These are phyloP conservation scores for Heteractis magnifica DNA, from an alignment of 92 coral and sea anemone genomes.

Conservation along the genomic window DNA sequence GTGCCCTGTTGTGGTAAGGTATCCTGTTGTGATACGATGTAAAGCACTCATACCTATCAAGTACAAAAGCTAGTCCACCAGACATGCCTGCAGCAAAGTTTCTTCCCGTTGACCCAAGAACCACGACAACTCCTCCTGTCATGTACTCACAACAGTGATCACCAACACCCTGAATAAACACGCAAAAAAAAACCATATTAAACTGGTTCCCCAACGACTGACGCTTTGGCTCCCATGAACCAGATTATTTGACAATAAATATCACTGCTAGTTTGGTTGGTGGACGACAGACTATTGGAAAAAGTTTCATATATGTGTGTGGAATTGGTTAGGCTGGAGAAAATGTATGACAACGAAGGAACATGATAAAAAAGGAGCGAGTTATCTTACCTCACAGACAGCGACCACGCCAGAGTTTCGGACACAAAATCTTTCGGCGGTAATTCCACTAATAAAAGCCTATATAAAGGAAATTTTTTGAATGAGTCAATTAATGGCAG, in stretches of 20 bases:
- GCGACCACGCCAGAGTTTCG: conserved; percentile 90
- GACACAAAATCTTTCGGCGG: conserved; percentile 97
- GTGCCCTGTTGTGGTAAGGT: not conserved
- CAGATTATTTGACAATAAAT: too few species aligned
- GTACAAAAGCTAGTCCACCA: conserved; percentile 90
- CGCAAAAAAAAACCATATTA: not conserved
- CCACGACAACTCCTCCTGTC: conserved; percentile 91
- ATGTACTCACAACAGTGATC: conserved; percentile 99
- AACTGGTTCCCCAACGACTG: not conserved
- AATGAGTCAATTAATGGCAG: not conserved
- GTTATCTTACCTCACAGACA: conserved; percentile 71
- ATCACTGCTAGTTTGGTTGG: too few species aligned
- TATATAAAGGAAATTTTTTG: conserved; percentile 4
- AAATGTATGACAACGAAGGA: not conserved
- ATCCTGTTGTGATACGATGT: not conserved
- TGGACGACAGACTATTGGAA: too few species aligned
- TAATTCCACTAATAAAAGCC: conserved; percentile 90
- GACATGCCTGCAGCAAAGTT: conserved; percentile 99
- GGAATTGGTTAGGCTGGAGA: too few species aligned
- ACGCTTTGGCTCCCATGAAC: too few species aligned
- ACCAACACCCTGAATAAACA: conserved; percentile 77
- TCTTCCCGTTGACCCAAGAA: conserved; percentile 83
- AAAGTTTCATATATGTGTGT: too few species aligned
- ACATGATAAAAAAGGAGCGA: not conserved
- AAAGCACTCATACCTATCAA: conserved; percentile 60